Base-by-base conservation (phyloP, 2,888 invertebrate species). In the Drosophila eohydei region DNA sequence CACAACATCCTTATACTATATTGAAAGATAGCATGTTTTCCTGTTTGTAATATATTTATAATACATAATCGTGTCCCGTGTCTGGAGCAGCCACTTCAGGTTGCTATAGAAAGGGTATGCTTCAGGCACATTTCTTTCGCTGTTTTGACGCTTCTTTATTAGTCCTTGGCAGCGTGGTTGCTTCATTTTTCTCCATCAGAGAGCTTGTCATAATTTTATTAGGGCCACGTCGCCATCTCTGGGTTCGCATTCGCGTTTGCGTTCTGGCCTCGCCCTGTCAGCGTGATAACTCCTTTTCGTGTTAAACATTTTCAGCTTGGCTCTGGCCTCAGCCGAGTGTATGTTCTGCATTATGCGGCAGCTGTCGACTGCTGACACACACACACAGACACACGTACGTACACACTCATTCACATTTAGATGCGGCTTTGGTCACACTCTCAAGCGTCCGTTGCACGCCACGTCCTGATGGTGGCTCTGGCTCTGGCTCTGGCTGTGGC, bases 281-380 rank as follows among this genome's bases (percentile, higher is more conserved):
- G 81, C 74, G 72, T 82, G 88, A 87, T 87, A 90, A 84, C 88
- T 89, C 89, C 88, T 86, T 85, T 88, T 84, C 81, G 83, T 89
- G 88, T 88, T 89, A 69, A 89, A 89, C 90, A 88, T 90, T 90
- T 89, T 85, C 78, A 89, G 74, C 83, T 81, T 71, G 75, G 76
- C 77, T 71, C 55, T 74, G 63, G 78, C 66, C 72, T 62, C 62
- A 55, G 63, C 61, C 38, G 71, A 62, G 71, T 75, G 64, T 64
- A 58, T 73, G 67, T 58, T 63, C 78, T 61, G 76, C 64, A 76
- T 73, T 83, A 81, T 78, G 88, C 86, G 86, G 80, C 83, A 85
- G 78, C 80, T 83, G 88, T 83, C 83, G 80, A 70, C 80, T 65
- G 65, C 66, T 71, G 59, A 64, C 80, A 70, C 48, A 63, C 70